Base-by-base conservation (phyloP, 2,888 invertebrate species). In the Lasioglossum morio region DNA sequence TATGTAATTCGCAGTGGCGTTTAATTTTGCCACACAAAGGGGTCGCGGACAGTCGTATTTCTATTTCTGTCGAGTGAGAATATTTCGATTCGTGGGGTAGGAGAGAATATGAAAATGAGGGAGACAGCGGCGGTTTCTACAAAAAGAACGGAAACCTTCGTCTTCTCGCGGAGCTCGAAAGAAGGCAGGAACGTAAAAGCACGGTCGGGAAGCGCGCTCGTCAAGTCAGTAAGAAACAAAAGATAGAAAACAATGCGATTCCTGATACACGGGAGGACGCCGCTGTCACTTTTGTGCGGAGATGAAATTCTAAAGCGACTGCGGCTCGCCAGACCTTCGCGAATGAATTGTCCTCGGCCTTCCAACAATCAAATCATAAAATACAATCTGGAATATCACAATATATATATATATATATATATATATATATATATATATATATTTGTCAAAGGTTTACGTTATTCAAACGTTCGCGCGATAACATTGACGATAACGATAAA, bases 221-320 rank as follows among this genome's bases (percentile, higher is more conserved):
- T 83, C 75, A 63, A 70, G 72, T 40, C 40, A 4, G 40, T 37
- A n/a, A 19, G 72, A 75, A 76, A 83, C 80, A 80, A 80, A 80
- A 76, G 82, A 53, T 63, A 46, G 43, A 70, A 76, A 83, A 83
- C 81, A 83, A 83, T 83, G 72, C 63, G 80, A 83, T 83, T 72
- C 27, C 72, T 80, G 72, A 72, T 72, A 76, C 81, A 72, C 48
- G 70, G 72, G 14, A 70, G 37, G 40, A 30, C 70, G 23, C 57
- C 74, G 27, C n/a, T 60, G 70, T 48, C 69, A 40, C 74, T 69
- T 79, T 72, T 60, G 70, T 72, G 27, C 34, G 37, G 40, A 63
- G 14, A 30, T 53, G 81, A 43, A 75, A 72, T 83, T 83, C 72
- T 48, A 60, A 72, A 83, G 57, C 46, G 80, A n/a, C n/a, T 48